Evolutionary conservation across 2,797 vertebrate species (phyloP).

Genomic region (Philypnodon macrostomus): DNA sequence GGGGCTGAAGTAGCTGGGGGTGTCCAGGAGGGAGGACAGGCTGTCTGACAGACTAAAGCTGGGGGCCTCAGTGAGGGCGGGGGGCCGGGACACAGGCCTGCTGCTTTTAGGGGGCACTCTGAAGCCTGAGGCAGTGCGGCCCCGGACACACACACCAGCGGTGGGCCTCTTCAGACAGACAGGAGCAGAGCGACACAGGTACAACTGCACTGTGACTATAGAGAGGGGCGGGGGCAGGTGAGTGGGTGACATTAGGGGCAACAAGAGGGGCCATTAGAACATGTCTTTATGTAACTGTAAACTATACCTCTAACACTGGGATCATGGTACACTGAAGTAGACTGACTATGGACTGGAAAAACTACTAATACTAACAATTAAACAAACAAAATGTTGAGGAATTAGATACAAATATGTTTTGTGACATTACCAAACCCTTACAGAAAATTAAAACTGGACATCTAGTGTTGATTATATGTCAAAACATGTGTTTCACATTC

Average conservation of each 20-base stretch:
- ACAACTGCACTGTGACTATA: conserved; percentile 82
- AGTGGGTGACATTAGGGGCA: conserved; percentile 50
- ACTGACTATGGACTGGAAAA: too few species aligned
- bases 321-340: too few species aligned
- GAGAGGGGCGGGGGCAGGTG: conserved; percentile 27
- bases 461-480: too few species aligned
- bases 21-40: conserved; percentile 70
- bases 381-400: too few species aligned
- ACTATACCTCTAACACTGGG: too few species aligned
- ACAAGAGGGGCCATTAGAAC: conserved; percentile 3
- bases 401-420: too few species aligned
- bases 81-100: conserved; percentile 40
- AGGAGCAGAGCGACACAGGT: conserved; percentile 76
- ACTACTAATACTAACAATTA: too few species aligned
- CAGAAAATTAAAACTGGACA: too few species aligned
- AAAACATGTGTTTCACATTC: too few species aligned
- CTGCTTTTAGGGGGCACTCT: conserved; percentile 58
- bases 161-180: conserved; percentile 63
- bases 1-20: conserved; percentile 82
- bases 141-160: conserved; percentile 39
- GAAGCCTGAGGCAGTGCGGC: conserved; percentile 27
- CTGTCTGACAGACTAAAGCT: conserved; percentile 74
- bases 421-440: too few species aligned
- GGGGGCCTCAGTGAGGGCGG: conserved; percentile 59
- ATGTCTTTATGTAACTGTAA: too few species aligned